Evolutionary conservation across 2,797 vertebrate genomes (phyloP).

Genomic region (Lepus oiostolus): DNA sequence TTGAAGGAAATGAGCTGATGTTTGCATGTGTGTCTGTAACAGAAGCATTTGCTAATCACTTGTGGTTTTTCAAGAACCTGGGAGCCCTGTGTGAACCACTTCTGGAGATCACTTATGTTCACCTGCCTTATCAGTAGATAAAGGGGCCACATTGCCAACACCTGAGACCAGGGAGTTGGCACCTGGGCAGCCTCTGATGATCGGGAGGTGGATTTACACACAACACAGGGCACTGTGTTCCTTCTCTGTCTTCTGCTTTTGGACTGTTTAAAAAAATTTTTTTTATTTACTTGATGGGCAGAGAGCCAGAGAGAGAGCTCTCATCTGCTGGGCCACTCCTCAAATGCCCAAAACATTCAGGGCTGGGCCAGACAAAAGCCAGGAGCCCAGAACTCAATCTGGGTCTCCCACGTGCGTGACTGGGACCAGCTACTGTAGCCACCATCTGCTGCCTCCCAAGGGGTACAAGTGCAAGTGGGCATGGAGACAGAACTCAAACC

Average conservation of each 20-base stretch:
- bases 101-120: slow-evolving; percentile 76
- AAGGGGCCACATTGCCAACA: slow-evolving; percentile 22
- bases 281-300: too few species aligned
- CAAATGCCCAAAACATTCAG: too few species aligned
- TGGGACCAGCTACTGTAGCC: too few species aligned
- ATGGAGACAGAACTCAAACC: too few species aligned
- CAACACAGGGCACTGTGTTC: neutral
- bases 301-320: too few species aligned
- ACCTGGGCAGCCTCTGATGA: neutral
- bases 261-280: neutral
- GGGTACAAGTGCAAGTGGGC: too few species aligned
- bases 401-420: too few species aligned
- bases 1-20: slow-evolving; percentile 64
- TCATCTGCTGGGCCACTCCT: too few species aligned
- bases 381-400: too few species aligned
- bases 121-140: slow-evolving; percentile 72
- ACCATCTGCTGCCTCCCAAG: too few species aligned
- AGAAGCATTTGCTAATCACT: slow-evolving; percentile 81
- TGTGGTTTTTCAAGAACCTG: slow-evolving; percentile 81
- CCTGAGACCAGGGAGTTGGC: neutral
- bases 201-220: neutral
- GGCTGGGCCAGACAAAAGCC: too few species aligned
- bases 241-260: slow-evolving; percentile 33
- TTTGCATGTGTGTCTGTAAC: slow-evolving; percentile 63
- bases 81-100: slow-evolving; percentile 68